Evolutionary conservation across 2,888 invertebrate genomes (phyloP), one percentile per base, ranked within the genome.

Genomic region (Sphecodes monilicornis): DNA sequence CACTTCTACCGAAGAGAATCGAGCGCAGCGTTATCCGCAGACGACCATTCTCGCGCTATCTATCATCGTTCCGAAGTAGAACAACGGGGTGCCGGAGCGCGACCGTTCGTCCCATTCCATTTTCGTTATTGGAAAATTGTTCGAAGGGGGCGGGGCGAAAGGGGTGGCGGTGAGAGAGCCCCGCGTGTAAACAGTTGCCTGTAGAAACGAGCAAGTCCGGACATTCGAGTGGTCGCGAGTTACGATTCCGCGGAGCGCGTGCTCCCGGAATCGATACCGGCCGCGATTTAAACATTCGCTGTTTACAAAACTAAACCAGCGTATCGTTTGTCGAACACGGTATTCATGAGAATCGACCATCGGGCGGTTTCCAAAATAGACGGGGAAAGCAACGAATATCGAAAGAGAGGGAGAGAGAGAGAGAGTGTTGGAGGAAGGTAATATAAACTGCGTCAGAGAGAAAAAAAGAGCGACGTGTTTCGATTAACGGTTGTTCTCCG

Each of bases 261-360:
- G 29, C 57, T 11, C 54, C 18, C 66, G 50, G 54, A 77, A 70
- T 77, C 78, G 78, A 78, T 78, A 71, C 16, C 70, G 66, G 66
- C 26, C 74, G 54, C 54, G 69, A 43, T 80, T 80, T 76, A 80
- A 71, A 64, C n/a, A 75, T 69, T 80, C 80, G 68, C 26, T 80
- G 60, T 80, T 75, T 75, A 36, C 75, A n/a, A 36, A 75, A 75
- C 22, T 57, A 26, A 71, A 78, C 41, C 64, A 36, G 16, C 64
- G 71, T 60, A 18, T 46, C 70, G 57, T 77, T 77, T 29, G 60
- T 60, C 54, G 26, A 77, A 32, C 41, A 66, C 66, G 32, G 11
- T 66, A 66, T 36, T 66, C 66, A 36, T 36, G 66, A 66, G 36
- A 32, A 68, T 68, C 68, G 39, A n/a, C 3, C 36, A 39, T 13